Percentiles rank a stretch among this genome's conserved stretches.
phyloP scores from a whole-genome alignment of 1,140 invertebrate genomes.

The Zaprionus ghesquierei region DNA sequence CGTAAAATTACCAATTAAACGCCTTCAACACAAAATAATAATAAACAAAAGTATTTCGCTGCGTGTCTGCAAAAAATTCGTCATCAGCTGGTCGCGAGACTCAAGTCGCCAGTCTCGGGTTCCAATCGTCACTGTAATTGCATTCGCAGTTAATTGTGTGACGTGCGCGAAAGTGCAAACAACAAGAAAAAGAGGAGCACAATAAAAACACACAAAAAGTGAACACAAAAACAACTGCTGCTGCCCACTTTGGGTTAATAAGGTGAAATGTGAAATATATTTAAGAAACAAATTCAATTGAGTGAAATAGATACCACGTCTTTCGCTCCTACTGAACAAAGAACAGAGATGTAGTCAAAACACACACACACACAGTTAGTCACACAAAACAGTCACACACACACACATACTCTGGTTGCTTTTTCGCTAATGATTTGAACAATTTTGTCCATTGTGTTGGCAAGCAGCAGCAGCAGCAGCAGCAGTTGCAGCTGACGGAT shows the following conservation, averaged over 20 bases:
- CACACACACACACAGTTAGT: conserved; percentile 4
- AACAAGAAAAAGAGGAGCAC: conserved; percentile 6
- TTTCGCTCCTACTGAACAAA: conserved; percentile 34
- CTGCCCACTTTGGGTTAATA: conserved; percentile 46
- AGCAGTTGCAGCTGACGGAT: conserved; percentile 39
- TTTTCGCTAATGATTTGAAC: conserved; percentile 36
- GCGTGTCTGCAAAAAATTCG: conserved; percentile 62
- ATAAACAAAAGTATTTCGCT: conserved; percentile 47
- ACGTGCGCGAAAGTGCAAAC: conserved; percentile 25
- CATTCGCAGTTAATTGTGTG: conserved; percentile 49
- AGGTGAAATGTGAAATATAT: conserved; percentile 55
- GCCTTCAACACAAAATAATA: background rate
- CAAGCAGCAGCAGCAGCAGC: background rate
- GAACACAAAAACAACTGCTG: conserved; percentile 15
- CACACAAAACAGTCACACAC: background rate
- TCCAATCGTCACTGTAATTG: conserved; percentile 25
- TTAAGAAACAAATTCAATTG: conserved; percentile 43
- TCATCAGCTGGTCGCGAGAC: conserved; percentile 68
- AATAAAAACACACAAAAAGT: conserved; percentile 12
- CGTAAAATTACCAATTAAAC: background rate
- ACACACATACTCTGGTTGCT: background rate
- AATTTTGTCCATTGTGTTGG: conserved; percentile 25
- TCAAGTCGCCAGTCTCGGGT: conserved; percentile 24
- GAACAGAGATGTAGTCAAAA: conserved; percentile 40
- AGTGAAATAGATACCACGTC: conserved; percentile 1